A percentile compares a stretch with the other conserved stretches of the same genome.
phyloP scores from a whole-genome alignment of 1,140 invertebrate species.

The Euschistus heros region DNA sequence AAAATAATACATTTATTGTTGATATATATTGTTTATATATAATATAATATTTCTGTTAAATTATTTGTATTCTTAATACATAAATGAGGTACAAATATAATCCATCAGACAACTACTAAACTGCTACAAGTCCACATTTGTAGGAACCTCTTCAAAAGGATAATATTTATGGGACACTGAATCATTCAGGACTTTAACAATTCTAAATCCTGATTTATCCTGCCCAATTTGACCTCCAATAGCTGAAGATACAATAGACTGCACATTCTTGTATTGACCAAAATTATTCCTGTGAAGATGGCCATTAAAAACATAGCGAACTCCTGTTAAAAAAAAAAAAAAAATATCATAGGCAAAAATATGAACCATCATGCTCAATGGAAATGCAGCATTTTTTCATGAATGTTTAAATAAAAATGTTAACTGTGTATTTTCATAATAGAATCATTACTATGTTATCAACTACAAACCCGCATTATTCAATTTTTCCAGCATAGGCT shows the following conservation, averaged over 20 bases:
- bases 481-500: constrained; percentile 38
- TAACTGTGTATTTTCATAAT: too few species aligned
- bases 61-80: too few species aligned
- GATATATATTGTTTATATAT: too few species aligned
- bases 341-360: too few species aligned
- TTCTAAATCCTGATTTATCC: constrained; percentile 38
- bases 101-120: too few species aligned
- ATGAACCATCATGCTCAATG: too few species aligned
- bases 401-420: too few species aligned
- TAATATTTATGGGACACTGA: constrained; percentile 17
- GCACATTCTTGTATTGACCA: constrained; percentile 38
- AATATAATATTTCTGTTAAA: too few species aligned
- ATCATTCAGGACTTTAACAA: constrained; percentile 33
- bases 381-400: too few species aligned
- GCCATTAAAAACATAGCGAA: constrained; percentile 44
- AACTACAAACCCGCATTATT: constrained; percentile 33
- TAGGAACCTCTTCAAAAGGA: constrained; percentile 9
- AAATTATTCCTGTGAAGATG: constrained; percentile 47
- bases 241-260: constrained; percentile 43
- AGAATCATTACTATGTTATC: too few species aligned
- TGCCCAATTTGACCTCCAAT: constrained; percentile 40
- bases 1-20: too few species aligned
- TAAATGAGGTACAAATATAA: too few species aligned
- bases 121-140: not conserved
- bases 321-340: constrained; percentile 33